A percentile compares a stretch with the other conserved stretches of the same genome.
phyloP scores from a whole-genome alignment of 2,113 vertebrate species.

The Progne subis region DNA sequence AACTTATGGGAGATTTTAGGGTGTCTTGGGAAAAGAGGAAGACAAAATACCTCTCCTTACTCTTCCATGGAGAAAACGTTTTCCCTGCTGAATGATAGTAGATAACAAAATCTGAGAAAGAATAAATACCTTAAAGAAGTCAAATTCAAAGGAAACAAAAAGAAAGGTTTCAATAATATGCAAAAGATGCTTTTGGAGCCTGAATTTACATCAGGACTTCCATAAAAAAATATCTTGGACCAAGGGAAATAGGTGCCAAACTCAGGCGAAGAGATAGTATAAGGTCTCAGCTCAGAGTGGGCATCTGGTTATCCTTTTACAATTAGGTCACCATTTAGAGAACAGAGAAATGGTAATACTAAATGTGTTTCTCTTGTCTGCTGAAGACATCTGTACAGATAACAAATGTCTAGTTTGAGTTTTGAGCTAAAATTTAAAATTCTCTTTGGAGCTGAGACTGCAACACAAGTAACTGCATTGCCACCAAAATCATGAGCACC shows the following conservation, averaged over 20 bases:
- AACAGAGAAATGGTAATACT: not conserved
- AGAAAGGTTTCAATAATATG: not conserved
- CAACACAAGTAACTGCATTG: not conserved
- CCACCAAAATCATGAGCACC: not conserved
- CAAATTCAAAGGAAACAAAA: not conserved
- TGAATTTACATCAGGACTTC: not conserved
- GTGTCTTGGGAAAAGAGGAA: not conserved
- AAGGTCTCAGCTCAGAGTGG: not conserved
- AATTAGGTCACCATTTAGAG: not conserved
- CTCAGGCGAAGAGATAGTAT: not conserved
- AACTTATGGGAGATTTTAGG: not conserved
- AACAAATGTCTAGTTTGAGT: not conserved
- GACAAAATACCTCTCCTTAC: not conserved
- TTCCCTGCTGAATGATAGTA: not conserved
- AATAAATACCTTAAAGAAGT: not conserved
- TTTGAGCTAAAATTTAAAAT: not conserved
- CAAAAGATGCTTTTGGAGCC: not conserved
- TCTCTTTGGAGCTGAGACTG: not conserved
- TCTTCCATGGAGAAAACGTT: not conserved
- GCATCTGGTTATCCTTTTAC: not conserved
- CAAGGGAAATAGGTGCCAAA: not conserved
- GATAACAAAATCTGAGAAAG: not conserved
- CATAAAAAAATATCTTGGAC: not conserved
- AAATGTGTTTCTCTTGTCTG: not conserved
- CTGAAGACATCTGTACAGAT: not conserved